phyloP scores from a whole-genome alignment of 2,888 invertebrate genomes.

The Stenotaenia linearis region DNA sequence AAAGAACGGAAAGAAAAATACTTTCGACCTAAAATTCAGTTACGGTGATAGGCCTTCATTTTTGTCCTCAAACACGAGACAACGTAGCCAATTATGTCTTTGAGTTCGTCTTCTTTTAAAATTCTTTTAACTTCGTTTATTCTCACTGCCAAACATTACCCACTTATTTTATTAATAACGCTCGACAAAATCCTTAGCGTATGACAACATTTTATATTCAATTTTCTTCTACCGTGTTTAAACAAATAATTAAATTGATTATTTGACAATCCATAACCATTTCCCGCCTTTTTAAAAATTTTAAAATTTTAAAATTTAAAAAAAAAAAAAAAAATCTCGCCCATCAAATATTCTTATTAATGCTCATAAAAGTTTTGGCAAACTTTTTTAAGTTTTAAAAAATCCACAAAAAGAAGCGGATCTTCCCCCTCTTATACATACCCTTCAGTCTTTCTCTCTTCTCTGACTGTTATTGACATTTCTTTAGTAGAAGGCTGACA shows the following conservation, averaged over 20 bases:
- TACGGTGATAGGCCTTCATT: not conserved
- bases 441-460: constrained; percentile 11
- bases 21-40: not conserved
- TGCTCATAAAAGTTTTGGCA: not conserved
- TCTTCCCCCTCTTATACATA: not conserved
- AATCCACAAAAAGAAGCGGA: not conserved
- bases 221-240: not conserved
- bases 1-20: not conserved
- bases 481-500: constrained; percentile 11
- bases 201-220: constrained; percentile 6
- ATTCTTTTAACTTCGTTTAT: not conserved
- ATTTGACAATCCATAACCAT: not conserved
- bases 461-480: constrained; percentile 19
- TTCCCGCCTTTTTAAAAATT: not conserved
- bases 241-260: not conserved
- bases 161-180: not conserved
- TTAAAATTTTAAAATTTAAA: too few species aligned
- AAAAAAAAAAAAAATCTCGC: too few species aligned
- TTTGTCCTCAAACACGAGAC: not conserved
- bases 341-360: not conserved
- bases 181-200: not conserved
- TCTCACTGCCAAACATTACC: constrained; percentile 1
- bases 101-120: not conserved
- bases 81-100: not conserved
- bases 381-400: not conserved